Evolutionary conservation across 2,113 vertebrate genomes (phyloP), one percentile per base, ranked within the genome.

Genomic region (Echinops telfairi): DNA sequence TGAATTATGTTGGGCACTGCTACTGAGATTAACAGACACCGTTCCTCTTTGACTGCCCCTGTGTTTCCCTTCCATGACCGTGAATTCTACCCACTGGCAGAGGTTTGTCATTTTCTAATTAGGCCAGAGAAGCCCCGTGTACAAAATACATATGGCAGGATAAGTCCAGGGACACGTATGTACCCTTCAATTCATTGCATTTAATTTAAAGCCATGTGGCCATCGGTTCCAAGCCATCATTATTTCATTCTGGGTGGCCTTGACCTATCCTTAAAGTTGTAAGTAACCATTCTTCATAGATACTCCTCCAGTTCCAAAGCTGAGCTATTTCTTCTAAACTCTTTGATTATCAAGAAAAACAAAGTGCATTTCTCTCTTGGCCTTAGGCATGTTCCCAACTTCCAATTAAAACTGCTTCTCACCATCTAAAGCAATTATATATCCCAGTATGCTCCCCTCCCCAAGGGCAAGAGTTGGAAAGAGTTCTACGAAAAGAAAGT

Each of bases 341-440:
- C 73, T 53, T 11, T 88, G 84, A 78, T 96, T 94, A 94, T 29
- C 86, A 94, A 31, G 78, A 89, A 94, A 94, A 86, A 38, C 16
- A 92, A 95, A 96, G 29, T 87, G 29, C 19, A 31, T 93, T 95
- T 93, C 33, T 93, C 91, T 91, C 47, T 77, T 94, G 91, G 91
- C 76, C 27, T 27, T 75, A 60, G 20, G 25, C 53, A 36, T 70
- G 58, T 33, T 92, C 81, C 43, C 14, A 96, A 66, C 60, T 92
- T 47, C 83, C 77, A 96, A 53, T 88, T 92, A 93, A 93, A 93
- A 89, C 36, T 90, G 58, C 31, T 91, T 23, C 7, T 94, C 40
- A 83, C 36, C 58, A 70, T 92, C 60, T 86, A 64, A 94, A 94
- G 86, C 62, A 93, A 79, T 75, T 40, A 73, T 20, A 33, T 15